Base-by-base conservation (phyloP, 2,888 invertebrate genomes). In the Automeris io region DNA sequence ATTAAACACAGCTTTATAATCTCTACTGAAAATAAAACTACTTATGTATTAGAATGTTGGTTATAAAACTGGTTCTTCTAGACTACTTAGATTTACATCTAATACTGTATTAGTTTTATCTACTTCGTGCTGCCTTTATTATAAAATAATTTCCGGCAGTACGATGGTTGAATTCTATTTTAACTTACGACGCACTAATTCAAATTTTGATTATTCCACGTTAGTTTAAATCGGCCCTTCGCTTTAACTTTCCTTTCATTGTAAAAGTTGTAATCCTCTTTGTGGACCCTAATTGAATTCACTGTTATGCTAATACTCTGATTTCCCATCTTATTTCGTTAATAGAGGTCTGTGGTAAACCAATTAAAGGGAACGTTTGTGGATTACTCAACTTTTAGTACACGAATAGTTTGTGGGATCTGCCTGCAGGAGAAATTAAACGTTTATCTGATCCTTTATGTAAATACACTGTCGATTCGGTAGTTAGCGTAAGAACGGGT, bases 211-310 rank as follows among this genome's bases (percentile, higher is more conserved):
- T 83, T 81, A 81, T 78, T 76, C 76, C 63, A 74, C 66, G 73
- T 64, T 82, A 82, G 83, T 82, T 82, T 70, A 70, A 69, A 70
- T 69, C 69, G 72, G 70, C 67, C 66, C 69, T 69, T 73, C 61
- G 70, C 70, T 72, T 71, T 65, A 81, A 85, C 81, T 81, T 83
- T 77, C 70, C 76, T 73, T 71, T 80, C 79, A 82, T 81, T 83
- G 81, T 85, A 80, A 83, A 86, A 85, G 83, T 85, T 85, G 80
- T 86, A 85, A 86, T 86, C 83, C 85, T 83, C 83, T 86, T 85
- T 86, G 85, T 85, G 74, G 68, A 73, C 74, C 78, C 77, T 83
- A 86, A 86, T 86, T 83, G 85, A 85, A 86, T 85, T 82, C 73
- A 77, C 82, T 85, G 85, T 85, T 85, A 86, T 86, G 86, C 80